Conservation (phyloP, 2,888 invertebrate species). For the Octodonta nipae region DNA sequence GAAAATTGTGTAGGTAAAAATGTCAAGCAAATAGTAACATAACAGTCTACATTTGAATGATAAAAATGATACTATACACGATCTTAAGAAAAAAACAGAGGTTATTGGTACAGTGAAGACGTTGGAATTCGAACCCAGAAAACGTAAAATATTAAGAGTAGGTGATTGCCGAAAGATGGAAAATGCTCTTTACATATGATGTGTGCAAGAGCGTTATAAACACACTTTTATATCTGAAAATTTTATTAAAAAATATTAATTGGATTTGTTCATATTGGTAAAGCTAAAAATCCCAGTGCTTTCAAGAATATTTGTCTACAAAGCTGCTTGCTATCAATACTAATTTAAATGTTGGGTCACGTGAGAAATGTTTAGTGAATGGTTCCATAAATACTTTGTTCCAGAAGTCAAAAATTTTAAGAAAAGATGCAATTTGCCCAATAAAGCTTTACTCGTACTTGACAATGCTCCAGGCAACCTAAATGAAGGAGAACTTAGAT, state of each 20-base stretch:
- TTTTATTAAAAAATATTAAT: conserved; percentile 1
- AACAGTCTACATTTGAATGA: conserved; percentile 3
- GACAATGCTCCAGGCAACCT: neutral
- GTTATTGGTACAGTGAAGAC: conserved; percentile 1
- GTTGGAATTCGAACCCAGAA: too few relatives aligned
- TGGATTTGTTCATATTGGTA: neutral
- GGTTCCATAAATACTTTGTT: neutral
- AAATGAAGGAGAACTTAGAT: neutral
- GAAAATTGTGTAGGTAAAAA: neutral
- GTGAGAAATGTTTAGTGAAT: neutral
- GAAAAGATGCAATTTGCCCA: neutral
- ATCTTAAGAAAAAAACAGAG: too few relatives aligned
- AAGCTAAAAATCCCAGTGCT: neutral
- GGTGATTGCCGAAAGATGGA: conserved; percentile 4
- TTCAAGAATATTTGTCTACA: neutral
- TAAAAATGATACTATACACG: conserved; percentile 4
- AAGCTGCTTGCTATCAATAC: neutral
- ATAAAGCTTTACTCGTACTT: neutral
- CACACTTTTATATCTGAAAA: conserved; percentile 1
- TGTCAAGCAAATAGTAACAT: neutral
- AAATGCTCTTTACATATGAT: conserved; percentile 8
- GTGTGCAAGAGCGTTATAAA: conserved; percentile 5
- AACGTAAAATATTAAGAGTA: neutral
- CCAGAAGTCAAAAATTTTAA: neutral
- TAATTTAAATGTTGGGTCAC: neutral